Conservation (phyloP, 2,797 vertebrate genomes). For the Paratrypauchen microcephalus region DNA sequence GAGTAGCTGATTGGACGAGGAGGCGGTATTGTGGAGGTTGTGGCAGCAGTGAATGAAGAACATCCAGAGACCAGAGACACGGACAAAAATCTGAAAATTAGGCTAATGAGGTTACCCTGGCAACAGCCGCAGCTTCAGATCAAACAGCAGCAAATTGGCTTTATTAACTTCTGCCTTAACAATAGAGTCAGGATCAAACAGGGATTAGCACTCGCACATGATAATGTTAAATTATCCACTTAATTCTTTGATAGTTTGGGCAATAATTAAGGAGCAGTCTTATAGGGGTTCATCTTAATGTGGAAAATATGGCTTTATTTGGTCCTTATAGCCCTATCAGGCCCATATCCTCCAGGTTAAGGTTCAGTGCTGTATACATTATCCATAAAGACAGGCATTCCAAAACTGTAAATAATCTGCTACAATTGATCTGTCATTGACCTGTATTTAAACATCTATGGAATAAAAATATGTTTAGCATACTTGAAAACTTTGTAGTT, state of each 20-base stretch:
- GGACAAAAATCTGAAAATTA: conserved; percentile 8
- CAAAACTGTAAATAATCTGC: too few species aligned
- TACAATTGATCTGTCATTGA: too few species aligned
- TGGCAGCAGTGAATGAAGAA: conserved; percentile 39
- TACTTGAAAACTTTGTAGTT: too few species aligned
- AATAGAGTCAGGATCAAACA: conserved; percentile 1
- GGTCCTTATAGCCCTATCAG: neutral
- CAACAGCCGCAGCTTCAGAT: conserved; percentile 20
- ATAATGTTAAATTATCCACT: conserved; percentile 7
- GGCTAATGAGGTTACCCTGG: conserved; percentile 24
- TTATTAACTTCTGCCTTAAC: neutral
- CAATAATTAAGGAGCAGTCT: neutral
- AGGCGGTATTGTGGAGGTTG: conserved; percentile 42
- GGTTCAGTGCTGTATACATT: too few species aligned
- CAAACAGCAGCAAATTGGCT: conserved; percentile 4
- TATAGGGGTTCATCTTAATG: neutral
- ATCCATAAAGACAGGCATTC: too few species aligned
- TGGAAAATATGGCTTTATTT: neutral
- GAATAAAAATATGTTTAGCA: neutral
- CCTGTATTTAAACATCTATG: neutral
- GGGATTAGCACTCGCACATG: neutral
- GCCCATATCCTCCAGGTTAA: neutral
- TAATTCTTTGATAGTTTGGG: neutral
- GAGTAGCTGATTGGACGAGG: conserved; percentile 61
- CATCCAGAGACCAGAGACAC: conserved; percentile 17